A percentile compares a stretch with the other conserved stretches of the same genome.
Evolutionary conservation across 2,888 invertebrate species (phyloP).

Genomic region (Thelaira solivaga): DNA sequence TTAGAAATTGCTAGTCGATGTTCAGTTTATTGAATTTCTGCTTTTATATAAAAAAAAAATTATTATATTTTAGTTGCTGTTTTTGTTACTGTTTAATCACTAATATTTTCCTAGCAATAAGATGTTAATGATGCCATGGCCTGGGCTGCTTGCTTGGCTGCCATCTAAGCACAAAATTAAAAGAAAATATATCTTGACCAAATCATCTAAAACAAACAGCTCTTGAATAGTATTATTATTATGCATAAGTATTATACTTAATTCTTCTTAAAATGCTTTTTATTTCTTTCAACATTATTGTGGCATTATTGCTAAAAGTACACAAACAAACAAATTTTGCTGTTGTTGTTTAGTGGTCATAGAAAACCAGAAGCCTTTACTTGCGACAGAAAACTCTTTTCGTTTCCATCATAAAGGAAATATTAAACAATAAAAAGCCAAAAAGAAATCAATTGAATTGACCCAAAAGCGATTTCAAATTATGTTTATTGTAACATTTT

Average conservation of each 20-base stretch:
- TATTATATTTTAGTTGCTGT: not conserved
- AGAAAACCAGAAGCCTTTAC: constrained; percentile 48
- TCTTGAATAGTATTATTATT: constrained; percentile 33
- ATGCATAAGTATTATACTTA: constrained; percentile 27
- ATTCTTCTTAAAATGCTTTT: constrained; percentile 20
- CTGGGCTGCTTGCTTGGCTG: constrained; percentile 18
- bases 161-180: constrained; percentile 26
- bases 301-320: constrained; percentile 10
- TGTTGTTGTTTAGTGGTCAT: not conserved
- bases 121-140: constrained; percentile 43
- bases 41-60: not conserved
- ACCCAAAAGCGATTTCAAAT: constrained; percentile 42
- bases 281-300: not conserved
- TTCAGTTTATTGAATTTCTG: constrained; percentile 1
- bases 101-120: constrained; percentile 30
- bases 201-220: constrained; percentile 28
- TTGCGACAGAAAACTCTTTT: not conserved
- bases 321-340: not conserved
- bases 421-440: constrained; percentile 14
- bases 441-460: constrained; percentile 18
- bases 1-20: not conserved
- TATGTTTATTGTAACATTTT: constrained; percentile 26
- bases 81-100: constrained; percentile 22
- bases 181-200: constrained; percentile 23
- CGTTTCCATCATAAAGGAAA: too few species aligned